phyloP scores from a whole-genome alignment of 2,888 invertebrate genomes.

The Epistrophe grossulariae region DNA sequence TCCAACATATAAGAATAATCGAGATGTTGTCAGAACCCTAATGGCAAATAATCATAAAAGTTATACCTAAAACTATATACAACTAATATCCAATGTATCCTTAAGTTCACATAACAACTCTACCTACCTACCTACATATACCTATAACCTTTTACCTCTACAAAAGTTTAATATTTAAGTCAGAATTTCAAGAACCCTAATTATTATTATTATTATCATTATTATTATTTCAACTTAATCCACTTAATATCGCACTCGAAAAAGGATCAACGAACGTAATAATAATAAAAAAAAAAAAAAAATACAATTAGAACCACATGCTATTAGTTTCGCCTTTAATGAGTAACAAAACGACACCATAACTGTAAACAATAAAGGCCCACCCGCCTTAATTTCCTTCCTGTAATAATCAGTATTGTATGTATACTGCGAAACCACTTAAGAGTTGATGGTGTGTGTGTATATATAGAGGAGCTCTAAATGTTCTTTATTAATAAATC shows the following conservation, averaged over 20 bases:
- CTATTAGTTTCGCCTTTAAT: constrained; percentile 11
- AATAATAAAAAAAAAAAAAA: constrained; percentile 5
- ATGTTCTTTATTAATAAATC: constrained; percentile 68
- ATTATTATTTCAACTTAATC: constrained; percentile 5
- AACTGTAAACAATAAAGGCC: constrained; percentile 23
- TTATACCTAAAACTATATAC: no score
- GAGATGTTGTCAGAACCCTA: not conserved
- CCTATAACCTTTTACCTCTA: not conserved
- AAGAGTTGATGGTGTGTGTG: constrained; percentile 49
- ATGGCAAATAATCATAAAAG: not conserved
- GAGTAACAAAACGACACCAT: constrained; percentile 10
- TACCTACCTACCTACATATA: not conserved
- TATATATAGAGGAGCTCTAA: constrained; percentile 19
- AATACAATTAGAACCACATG: constrained; percentile 12
- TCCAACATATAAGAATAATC: no score
- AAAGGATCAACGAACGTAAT: not conserved
- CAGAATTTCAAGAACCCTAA: not conserved
- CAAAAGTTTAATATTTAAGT: not conserved
- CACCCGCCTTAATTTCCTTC: constrained; percentile 8
- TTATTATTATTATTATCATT: not conserved
- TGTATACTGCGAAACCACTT: constrained; percentile 61
- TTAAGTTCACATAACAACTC: not conserved
- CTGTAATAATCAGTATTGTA: constrained; percentile 46
- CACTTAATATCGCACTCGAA: constrained; percentile 5
- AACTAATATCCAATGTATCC: not conserved